These are phyloP conservation scores for Machaerirhynchus nigripectus DNA, from an alignment of 2,113 vertebrate species.

Conservation along the genomic window DNA sequence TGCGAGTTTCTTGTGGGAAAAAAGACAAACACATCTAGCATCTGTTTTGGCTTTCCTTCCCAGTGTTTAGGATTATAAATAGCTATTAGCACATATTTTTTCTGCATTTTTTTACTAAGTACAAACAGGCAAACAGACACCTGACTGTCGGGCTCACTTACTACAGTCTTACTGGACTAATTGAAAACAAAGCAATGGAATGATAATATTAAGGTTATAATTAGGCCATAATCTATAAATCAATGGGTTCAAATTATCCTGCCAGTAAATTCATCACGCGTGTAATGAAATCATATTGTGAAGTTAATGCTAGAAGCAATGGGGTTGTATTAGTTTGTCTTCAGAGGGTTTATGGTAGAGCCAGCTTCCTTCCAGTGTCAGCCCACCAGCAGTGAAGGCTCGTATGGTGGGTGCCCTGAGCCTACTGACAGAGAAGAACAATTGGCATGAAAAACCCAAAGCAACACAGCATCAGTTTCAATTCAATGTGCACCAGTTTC, in stretches of 20 bases:
- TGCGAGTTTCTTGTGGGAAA: background rate
- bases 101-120: background rate
- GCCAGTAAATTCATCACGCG: background rate
- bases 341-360: background rate
- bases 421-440: background rate
- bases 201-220: background rate
- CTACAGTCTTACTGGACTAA: background rate
- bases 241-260: background rate
- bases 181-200: background rate
- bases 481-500: background rate
- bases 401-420: rapidly evolving
- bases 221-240: slow-evolving; percentile 17
- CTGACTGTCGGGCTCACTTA: background rate
- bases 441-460: background rate
- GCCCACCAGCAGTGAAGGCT: rapidly evolving
- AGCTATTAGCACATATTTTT: background rate
- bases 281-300: background rate
- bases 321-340: background rate
- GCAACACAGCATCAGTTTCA: background rate
- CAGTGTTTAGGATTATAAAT: background rate
- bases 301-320: background rate
- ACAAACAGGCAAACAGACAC: background rate
- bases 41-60: background rate
- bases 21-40: background rate
- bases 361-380: background rate